A percentile compares a stretch with the other conserved stretches of the same genome.
Conservation (phyloP, 2,888 invertebrate genomes). For the Galerucella pusilla region DNA sequence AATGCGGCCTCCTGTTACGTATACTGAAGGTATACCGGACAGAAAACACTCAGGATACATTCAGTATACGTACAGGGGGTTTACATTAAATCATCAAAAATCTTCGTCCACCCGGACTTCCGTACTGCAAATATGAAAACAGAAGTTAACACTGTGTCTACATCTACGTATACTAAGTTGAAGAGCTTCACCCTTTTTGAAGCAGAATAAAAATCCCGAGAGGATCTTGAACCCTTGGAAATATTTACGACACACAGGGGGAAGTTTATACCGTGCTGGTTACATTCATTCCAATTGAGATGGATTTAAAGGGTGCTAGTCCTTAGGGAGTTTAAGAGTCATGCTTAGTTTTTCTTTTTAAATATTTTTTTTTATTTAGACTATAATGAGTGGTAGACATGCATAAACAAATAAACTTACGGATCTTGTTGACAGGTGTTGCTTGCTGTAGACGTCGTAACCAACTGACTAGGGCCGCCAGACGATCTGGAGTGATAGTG, state of each 20-base stretch:
- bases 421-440: conserved; percentile 41
- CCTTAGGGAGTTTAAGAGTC: conserved; percentile 1
- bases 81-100: conserved; percentile 66
- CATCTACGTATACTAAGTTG: conserved; percentile 5
- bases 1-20: conserved; percentile 98
- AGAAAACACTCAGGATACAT: conserved; percentile 99
- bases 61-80: conserved; percentile 99
- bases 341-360: conserved; percentile 8
- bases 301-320: conserved; percentile 18
- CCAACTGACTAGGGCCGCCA: conserved; percentile 52
- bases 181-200: conserved; percentile 14
- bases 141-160: conserved; percentile 26
- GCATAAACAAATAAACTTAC: conserved; percentile 36
- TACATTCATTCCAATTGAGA: conserved; percentile 19
- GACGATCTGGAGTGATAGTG: conserved; percentile 58
- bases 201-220: conserved; percentile 2
- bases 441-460: conserved; percentile 43
- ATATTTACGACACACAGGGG: conserved; percentile 8
- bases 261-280: conserved; percentile 6
- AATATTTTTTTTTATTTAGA: neutral
- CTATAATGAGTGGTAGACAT: neutral
- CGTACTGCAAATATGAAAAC: conserved; percentile 30
- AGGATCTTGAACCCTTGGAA: conserved; percentile 11
- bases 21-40: conserved; percentile 99
- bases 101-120: conserved; percentile 20